Evolutionary conservation across 2,797 vertebrate genomes (phyloP).

Genomic region (Peromyscus eremicus): DNA sequence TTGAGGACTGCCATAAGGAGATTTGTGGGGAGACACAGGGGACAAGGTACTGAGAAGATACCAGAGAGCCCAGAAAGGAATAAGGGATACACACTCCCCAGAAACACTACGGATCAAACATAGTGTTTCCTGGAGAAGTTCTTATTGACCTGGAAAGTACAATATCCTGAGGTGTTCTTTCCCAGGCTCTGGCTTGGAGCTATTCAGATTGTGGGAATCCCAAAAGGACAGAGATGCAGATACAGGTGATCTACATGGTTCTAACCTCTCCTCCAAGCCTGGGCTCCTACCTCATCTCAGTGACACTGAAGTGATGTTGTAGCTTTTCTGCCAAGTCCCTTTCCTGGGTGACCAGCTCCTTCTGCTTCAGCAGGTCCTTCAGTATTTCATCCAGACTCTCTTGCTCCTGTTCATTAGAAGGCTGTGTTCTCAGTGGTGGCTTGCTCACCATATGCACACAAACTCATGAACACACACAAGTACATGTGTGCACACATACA

Average conservation of each 20-base stretch:
- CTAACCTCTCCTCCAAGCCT: fast-evolving
- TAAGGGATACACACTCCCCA: too few species aligned
- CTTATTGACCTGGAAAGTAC: too few species aligned
- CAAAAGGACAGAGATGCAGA: background rate
- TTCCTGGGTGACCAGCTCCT: background rate
- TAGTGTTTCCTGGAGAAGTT: background rate
- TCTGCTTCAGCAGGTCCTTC: background rate
- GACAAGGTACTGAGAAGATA: too few species aligned
- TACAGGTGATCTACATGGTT: background rate
- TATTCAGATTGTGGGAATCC: fast-evolving
- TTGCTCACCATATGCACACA: background rate
- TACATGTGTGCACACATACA: background rate
- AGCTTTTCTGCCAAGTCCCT: background rate
- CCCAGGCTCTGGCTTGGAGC: background rate
- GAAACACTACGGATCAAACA: too few species aligned
- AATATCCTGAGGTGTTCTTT: background rate
- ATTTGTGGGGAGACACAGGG: background rate
- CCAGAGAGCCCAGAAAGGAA: fast-evolving
- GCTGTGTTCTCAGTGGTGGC: background rate
- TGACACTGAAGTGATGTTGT: fast-evolving
- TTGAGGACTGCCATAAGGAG: too few species aligned
- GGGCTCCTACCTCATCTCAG: background rate
- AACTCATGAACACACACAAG: background rate
- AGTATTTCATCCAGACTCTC: background rate
- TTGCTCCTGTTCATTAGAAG: background rate